Evolutionary conservation across 2,888 invertebrate species (phyloP).

Genomic region (Rotaria magnacalcarata): DNA sequence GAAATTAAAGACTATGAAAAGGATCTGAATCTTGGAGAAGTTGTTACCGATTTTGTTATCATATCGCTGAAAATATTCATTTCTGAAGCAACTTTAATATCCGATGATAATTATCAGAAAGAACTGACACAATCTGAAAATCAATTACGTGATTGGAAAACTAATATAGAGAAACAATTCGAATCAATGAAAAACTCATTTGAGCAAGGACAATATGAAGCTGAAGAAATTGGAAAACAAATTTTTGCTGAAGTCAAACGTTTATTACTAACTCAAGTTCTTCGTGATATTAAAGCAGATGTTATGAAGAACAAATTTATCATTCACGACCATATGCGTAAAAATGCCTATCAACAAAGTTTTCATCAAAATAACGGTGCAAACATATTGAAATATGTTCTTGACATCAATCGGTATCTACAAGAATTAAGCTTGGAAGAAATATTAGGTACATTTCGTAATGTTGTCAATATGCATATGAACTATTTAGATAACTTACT

Average conservation of each 20-base stretch:
- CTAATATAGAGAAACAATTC: neutral
- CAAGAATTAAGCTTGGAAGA: neutral
- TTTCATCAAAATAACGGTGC: neutral
- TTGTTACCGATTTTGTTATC: neutral
- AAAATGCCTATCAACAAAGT: slow-evolving; percentile 5
- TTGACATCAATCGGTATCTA: neutral
- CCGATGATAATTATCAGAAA: neutral
- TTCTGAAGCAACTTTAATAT: neutral
- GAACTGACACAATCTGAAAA: neutral
- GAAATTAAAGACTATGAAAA: neutral
- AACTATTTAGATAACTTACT: neutral
- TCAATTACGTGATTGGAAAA: neutral
- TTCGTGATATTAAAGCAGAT: neutral
- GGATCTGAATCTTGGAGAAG: neutral
- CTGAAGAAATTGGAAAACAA: neutral
- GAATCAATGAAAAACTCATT: neutral
- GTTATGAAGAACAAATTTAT: neutral
- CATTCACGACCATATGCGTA: neutral
- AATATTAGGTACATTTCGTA: neutral
- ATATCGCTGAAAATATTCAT: slow-evolving; percentile 5
- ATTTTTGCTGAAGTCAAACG: neutral
- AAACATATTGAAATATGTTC: slow-evolving; percentile 19
- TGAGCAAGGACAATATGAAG: slow-evolving; percentile 11
- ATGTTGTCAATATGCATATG: neutral
- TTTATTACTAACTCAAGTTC: neutral